Conservation (phyloP, 2,888 invertebrate species). For the Brachyopa scutellaris region DNA sequence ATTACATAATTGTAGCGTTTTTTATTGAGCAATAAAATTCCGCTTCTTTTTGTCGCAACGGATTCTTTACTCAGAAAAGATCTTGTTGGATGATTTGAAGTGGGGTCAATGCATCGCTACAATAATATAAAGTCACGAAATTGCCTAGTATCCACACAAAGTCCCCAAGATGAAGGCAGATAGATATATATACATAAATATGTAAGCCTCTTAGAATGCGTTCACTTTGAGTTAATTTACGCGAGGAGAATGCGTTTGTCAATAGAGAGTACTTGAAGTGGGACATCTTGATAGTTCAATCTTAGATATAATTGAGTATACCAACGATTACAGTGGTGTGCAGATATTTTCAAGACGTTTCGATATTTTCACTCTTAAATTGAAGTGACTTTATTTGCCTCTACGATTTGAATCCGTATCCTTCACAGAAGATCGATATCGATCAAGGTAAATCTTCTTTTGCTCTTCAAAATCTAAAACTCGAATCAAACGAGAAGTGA, state of each 20-base stretch:
- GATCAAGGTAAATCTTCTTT: too few species aligned
- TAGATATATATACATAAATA: neutral
- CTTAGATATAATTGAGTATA: neutral
- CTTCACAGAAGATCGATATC: too few species aligned
- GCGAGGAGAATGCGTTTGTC: conserved; percentile 43
- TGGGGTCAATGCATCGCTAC: conserved; percentile 58
- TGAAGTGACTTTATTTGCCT: too few species aligned
- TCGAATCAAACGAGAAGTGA: too few species aligned
- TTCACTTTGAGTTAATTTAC: conserved; percentile 53
- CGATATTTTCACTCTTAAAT: too few species aligned
- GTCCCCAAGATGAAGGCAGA: neutral
- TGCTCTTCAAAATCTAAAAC: too few species aligned
- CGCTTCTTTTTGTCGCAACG: conserved; percentile 4
- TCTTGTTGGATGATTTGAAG: conserved; percentile 15
- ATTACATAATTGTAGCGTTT: conserved; percentile 64
- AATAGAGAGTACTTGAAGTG: conserved; percentile 32
- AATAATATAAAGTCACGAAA: conserved; percentile 53
- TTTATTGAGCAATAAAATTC: conserved; percentile 63
- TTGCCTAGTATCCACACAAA: conserved; percentile 53
- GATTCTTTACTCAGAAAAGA: neutral
- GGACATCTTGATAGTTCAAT: conserved; percentile 45
- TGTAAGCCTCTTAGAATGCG: conserved; percentile 36
- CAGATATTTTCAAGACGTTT: too few species aligned
- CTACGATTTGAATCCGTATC: too few species aligned
- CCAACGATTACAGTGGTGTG: too few species aligned